Percentiles rank a stretch among this genome's conserved stretches.
phyloP scores from a whole-genome alignment of 1,140 invertebrate genomes.

The Drosophila baimaii region DNA sequence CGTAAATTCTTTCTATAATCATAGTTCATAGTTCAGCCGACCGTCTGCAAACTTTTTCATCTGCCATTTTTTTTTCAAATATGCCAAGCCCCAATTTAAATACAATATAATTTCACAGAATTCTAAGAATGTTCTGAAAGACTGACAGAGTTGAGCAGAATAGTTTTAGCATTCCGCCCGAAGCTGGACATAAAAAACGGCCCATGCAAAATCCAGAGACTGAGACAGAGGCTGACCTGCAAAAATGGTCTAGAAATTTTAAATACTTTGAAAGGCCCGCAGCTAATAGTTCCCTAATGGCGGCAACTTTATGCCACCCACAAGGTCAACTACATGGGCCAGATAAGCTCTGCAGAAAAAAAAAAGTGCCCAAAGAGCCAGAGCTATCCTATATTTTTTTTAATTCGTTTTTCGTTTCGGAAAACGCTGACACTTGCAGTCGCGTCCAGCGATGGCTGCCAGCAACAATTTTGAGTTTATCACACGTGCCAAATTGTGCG shows the following conservation, averaged over 20 bases:
- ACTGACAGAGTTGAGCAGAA: conserved; percentile 26
- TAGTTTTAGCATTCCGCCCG: conserved; percentile 26
- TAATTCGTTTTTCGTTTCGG: conserved; percentile 18
- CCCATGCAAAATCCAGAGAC: not conserved
- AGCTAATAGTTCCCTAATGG: conserved; percentile 74
- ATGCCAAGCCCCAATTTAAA: conserved; percentile 6
- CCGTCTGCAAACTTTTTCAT: conserved; percentile 8
- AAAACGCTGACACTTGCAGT: conserved; percentile 57
- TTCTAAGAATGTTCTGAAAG: conserved; percentile 4
- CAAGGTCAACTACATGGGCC: conserved; percentile 75
- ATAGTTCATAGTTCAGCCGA: not conserved
- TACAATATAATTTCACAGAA: conserved; percentile 1
- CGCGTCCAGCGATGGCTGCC: conserved; percentile 60
- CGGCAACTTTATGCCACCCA: conserved; percentile 54
- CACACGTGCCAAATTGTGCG: conserved; percentile 80
- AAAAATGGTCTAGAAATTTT: conserved; percentile 35
- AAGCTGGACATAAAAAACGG: not conserved
- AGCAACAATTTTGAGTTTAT: conserved; percentile 80
- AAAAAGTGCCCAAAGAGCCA: conserved; percentile 56
- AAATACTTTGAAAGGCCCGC: conserved; percentile 46
- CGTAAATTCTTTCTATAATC: not conserved
- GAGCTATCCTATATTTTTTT: conserved; percentile 43
- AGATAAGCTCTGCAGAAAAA: conserved; percentile 55
- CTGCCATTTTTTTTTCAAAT: not conserved
- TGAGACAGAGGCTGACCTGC: too few species aligned